Conservation (phyloP, 1,140 invertebrate species). For the Lerema accius region DNA sequence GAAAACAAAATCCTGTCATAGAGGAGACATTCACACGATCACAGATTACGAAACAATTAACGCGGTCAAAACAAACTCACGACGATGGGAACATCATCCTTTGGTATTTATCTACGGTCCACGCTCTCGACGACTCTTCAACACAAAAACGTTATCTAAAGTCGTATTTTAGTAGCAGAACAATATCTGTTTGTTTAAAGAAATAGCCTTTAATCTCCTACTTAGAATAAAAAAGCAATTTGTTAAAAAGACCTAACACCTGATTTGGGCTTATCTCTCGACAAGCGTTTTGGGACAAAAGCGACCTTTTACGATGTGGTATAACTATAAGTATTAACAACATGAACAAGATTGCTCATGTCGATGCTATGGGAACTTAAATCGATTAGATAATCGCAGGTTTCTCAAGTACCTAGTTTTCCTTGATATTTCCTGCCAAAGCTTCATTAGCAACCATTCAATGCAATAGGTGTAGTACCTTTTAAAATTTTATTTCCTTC, state of each 20-base stretch:
- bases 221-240: conserved; percentile 46
- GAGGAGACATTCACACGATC: conserved; percentile 59
- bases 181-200: conserved; percentile 49
- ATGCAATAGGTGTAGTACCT: neutral
- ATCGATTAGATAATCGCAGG: neutral
- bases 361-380: neutral
- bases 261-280: conserved; percentile 47
- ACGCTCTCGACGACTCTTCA: conserved; percentile 31
- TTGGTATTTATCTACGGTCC: conserved; percentile 37
- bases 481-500: neutral
- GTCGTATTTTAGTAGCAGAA: conserved; percentile 38
- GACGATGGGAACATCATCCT: conserved; percentile 55
- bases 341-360: neutral
- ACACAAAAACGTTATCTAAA: conserved; percentile 42
- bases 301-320: conserved; percentile 36
- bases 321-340: neutral
- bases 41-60: conserved; percentile 69
- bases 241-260: conserved; percentile 44
- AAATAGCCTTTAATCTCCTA: conserved; percentile 44
- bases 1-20: conserved; percentile 54
- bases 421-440: neutral
- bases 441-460: neutral
- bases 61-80: conserved; percentile 55
- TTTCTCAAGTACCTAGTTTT: neutral
- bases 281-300: conserved; percentile 46